Evolutionary conservation across 2,797 vertebrate genomes (phyloP).

Genomic region (Gallinago stenura): DNA sequence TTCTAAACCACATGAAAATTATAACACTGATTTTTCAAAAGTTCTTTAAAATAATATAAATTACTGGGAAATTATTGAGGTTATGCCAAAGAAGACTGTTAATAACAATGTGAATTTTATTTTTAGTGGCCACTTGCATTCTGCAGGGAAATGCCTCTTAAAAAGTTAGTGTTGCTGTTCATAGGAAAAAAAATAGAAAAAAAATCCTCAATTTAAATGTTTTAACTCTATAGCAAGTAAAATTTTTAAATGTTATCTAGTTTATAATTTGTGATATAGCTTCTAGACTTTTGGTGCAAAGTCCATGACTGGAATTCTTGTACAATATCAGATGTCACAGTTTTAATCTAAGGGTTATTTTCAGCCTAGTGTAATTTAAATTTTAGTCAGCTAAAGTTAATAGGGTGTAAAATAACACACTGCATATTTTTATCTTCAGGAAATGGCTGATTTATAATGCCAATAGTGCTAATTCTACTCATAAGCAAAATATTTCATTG

Average conservation of each 20-base stretch:
- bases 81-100: not conserved
- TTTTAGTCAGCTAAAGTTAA: not conserved
- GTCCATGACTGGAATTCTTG: not conserved
- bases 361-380: not conserved
- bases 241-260: not conserved
- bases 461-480: not conserved
- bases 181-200: not conserved
- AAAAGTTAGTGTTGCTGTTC: not conserved
- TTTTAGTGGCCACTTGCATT: not conserved
- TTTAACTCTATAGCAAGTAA: not conserved
- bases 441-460: not conserved
- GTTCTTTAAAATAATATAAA: not conserved
- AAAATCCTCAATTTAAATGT: not conserved
- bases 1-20: not conserved
- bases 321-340: not conserved
- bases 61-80: not conserved
- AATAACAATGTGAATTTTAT: not conserved
- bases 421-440: not conserved
- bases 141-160: not conserved
- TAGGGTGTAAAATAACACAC: not conserved
- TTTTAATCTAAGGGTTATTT: not conserved
- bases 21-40: not conserved
- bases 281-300: not conserved
- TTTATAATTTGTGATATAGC: not conserved
- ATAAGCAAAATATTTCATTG: not conserved